phyloP scores from a whole-genome alignment of 2,888 invertebrate genomes.

The Notodonta dromedarius region DNA sequence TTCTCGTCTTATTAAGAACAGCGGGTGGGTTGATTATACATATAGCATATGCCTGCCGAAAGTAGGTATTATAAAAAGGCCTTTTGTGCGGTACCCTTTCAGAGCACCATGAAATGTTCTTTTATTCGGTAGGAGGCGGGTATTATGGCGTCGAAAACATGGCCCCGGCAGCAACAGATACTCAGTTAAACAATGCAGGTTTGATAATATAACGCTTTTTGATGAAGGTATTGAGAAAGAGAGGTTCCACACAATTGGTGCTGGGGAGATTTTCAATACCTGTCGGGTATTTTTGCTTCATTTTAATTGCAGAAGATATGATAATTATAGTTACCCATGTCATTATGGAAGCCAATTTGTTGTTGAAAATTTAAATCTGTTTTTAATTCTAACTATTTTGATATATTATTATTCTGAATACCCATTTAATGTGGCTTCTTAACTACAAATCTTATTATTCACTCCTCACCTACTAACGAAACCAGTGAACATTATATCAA shows the following conservation, averaged over 20 bases:
- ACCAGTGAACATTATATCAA: too few relatives aligned
- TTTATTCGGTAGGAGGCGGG: slow-evolving; percentile 60
- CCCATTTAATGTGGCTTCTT: too few relatives aligned
- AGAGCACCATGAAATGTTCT: slow-evolving; percentile 70
- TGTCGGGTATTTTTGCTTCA: slow-evolving; percentile 2
- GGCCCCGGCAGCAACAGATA: slow-evolving; percentile 68
- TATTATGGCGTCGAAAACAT: slow-evolving; percentile 69
- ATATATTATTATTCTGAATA: too few relatives aligned
- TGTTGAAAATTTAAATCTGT: too few relatives aligned
- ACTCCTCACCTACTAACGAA: too few relatives aligned
- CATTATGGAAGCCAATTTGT: background rate
- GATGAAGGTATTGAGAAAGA: slow-evolving; percentile 48
- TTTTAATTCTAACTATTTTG: too few relatives aligned
- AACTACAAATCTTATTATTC: too few relatives aligned
- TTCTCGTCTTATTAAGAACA: slow-evolving; percentile 61
- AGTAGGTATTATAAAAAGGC: slow-evolving; percentile 70
- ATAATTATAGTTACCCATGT: background rate
- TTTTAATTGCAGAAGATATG: background rate
- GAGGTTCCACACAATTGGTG: slow-evolving; percentile 39
- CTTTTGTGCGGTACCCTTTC: slow-evolving; percentile 76
- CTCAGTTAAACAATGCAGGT: slow-evolving; percentile 69
- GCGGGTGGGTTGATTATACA: slow-evolving; percentile 56
- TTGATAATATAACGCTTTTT: slow-evolving; percentile 74
- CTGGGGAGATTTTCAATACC: slow-evolving; percentile 12
- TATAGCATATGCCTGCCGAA: slow-evolving; percentile 66